Evolutionary conservation across 2,888 invertebrate genomes (phyloP).

Genomic region (Carabus problematicus): DNA sequence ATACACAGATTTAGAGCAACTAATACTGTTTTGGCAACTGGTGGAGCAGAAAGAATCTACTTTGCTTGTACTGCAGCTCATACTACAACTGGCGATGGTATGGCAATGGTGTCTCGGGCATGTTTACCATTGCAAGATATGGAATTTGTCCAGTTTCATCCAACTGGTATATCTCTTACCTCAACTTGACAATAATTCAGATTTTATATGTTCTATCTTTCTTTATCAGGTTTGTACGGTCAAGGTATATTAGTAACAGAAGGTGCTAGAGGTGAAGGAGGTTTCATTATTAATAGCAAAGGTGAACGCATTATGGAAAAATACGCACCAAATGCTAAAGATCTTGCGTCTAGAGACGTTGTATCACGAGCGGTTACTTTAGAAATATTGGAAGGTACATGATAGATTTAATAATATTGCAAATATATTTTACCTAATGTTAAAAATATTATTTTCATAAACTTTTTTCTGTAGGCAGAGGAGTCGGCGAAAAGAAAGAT

Average conservation of each 20-base stretch:
- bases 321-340: constrained; percentile 96
- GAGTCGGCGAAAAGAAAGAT: constrained; percentile 69
- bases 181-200: too few species aligned
- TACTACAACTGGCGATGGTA: constrained; percentile 96
- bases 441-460: too few species aligned
- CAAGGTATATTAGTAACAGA: constrained; percentile 97
- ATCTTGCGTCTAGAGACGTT: constrained; percentile 95
- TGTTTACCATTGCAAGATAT: constrained; percentile 92
- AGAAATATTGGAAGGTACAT: constrained; percentile 88
- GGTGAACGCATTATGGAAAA: constrained; percentile 98
- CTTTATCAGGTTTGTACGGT: constrained; percentile 72
- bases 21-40: constrained; percentile 80
- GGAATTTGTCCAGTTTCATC: constrained; percentile 99
- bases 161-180: constrained; percentile 74
- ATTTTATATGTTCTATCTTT: not conserved
- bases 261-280: constrained; percentile 95
- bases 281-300: constrained; percentile 90
- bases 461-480: constrained; percentile 57
- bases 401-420: not conserved
- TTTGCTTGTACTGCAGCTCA: constrained; percentile 98
- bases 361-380: constrained; percentile 95
- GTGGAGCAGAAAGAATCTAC: constrained; percentile 86
- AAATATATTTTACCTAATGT: not conserved
- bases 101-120: constrained; percentile 91
- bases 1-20: constrained; percentile 70